Evolutionary conservation across 2,797 vertebrate species (phyloP), one percentile per base, ranked within the genome.

Genomic region (Huso huso): DNA sequence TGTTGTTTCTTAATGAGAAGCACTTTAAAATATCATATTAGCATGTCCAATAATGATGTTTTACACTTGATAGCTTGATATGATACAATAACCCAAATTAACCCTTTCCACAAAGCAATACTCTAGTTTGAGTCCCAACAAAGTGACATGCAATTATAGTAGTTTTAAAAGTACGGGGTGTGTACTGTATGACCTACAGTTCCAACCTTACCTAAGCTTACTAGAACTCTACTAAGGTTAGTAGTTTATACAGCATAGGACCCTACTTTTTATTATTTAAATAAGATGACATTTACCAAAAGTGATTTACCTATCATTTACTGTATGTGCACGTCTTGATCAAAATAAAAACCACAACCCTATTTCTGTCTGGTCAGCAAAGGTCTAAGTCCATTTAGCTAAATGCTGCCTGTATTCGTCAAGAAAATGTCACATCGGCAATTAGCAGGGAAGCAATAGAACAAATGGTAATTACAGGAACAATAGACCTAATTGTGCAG

Each of bases 381-480:
- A 74, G 57, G 61, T 72, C 57, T 68, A 69, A 13, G 51, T 71
- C 76, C 76, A 78, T 73, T 64, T 71, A 76, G 65, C 73, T 72
- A 59, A 64, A 51, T 74, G 62, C 64, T 76, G 78, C 74, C 10
- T 8, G 7, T 67, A 69, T 77, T 77, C 78, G 73, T 69, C 73
- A 65, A 62, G 79, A 72, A 82, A 85, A 79, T 79, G 69, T 66
- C 73, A 81, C 67, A 75, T 50, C 55, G 59, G 15, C 71, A 78
- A 66, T 77, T 68, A 72, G 62, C 37, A 78, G 70, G 61, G 69
- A 64, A 57, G 0, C 6, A 69, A 64, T 10, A 48, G 66, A 73
- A 72, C 68, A 67, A 62, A 71, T 69, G 74, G 75, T 72, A 68
- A 74, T 66, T 61, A 70, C 51, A 2, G 7, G 50, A 62, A 62